Evolutionary conservation across 2,797 vertebrate genomes (phyloP), one percentile per base, ranked within the genome.

Genomic region (Distichodus sexfasciatus): DNA sequence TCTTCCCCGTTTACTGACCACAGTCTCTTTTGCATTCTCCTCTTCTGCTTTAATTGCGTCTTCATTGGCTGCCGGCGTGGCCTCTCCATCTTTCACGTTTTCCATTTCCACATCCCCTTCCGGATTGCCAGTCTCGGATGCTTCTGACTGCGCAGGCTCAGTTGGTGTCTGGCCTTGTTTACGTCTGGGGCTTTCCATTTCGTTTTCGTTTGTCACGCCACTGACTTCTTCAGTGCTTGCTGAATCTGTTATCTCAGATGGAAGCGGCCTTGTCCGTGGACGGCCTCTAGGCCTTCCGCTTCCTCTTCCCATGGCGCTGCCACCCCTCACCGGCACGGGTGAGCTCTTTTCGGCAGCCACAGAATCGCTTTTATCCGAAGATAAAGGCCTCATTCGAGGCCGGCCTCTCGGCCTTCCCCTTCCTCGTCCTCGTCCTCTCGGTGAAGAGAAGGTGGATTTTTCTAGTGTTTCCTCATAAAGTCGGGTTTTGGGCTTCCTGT

Each of bases 381-480:
- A 54, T 23, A 72, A 36, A 0, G 74, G 70, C 15, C 66, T 43
- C 23, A 58, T 43, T 10, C 66, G 40, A 2, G 66, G 74, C 1
- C 68, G 71, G 6, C 63, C 67, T 68, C 71, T 69, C 3, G 38
- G 72, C 36, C 68, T 74, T 78, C 7, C 83, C 64, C 74, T 65
- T 21, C 81, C 89, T 70, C 90, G 87, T 5, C 91, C 87, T 55
- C 91, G 89, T 2, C 86, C 86, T 64, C 87, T 83, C 40, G 90
- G 31, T 76, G 85, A 1, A 87, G 83, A 0, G 65, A 21, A 70
- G 83, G 61, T 48, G 87, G 87, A 82, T 88, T 81, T 0, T 84
- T 80, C 10, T 74, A 78, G 76, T 82, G 77, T 0, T 81, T 89
- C 75, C 85, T 92, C 84, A 0, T 71, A 67, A 0, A 78, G 47